Evolutionary conservation across 2,113 vertebrate genomes (phyloP).

Genomic region (mouse (Mus musculus)): GRCm39 chr2:24210501-24211000

Average conservation of each 20-base stretch:
- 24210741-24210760: not conserved
- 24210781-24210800: not conserved
- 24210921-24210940: not conserved
- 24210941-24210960: not conserved
- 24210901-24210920: not conserved
- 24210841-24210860: not conserved
- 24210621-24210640: not conserved
- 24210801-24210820: not conserved
- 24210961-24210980: not conserved
- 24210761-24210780: not conserved
- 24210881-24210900: not conserved
- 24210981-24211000: not conserved
- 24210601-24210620: not conserved
- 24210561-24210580: not conserved
- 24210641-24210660: constrained; percentile 23
- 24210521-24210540: not conserved
- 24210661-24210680: not conserved
- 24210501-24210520: not conserved
- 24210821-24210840: not conserved
- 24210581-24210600: not conserved
- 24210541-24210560: not conserved
- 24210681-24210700: constrained; percentile 31
- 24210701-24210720: not conserved
- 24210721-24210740: not conserved
- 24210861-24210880: not conserved